Conservation (phyloP, 1,140 invertebrate species). For the Sitobion miscanthi region DNA sequence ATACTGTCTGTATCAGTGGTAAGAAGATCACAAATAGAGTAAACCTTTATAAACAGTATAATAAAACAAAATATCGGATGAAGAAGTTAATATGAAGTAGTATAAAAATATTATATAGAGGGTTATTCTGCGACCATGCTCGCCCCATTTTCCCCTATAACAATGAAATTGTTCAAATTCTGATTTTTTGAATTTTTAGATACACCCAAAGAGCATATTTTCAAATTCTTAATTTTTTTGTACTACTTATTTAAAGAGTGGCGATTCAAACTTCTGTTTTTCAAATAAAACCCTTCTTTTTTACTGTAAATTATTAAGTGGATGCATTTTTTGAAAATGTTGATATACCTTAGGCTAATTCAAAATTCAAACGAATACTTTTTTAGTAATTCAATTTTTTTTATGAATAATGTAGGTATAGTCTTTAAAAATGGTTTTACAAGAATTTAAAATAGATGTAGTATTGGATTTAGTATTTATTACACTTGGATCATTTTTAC, state of each 20-base stretch:
- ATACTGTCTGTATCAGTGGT: constrained; percentile 57
- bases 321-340: not conserved
- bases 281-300: not conserved
- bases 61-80: not conserved
- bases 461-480: too few relatives aligned
- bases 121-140: not conserved
- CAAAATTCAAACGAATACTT: not conserved
- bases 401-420: too few relatives aligned
- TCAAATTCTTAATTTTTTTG: not conserved
- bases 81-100: too few relatives aligned
- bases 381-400: too few relatives aligned
- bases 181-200: not conserved
- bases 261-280: not conserved
- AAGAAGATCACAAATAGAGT: constrained; percentile 57
- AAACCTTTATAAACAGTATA: constrained; percentile 53
- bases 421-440: too few relatives aligned
- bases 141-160: not conserved
- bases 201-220: not conserved
- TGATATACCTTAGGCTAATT: not conserved
- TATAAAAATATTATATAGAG: too few relatives aligned
- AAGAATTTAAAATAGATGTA: too few relatives aligned
- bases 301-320: not conserved
- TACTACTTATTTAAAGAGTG: not conserved
- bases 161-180: not conserved
- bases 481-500: too few relatives aligned